Base-by-base conservation (phyloP, 2,888 invertebrate species). In the Cynaeus angustus region DNA sequence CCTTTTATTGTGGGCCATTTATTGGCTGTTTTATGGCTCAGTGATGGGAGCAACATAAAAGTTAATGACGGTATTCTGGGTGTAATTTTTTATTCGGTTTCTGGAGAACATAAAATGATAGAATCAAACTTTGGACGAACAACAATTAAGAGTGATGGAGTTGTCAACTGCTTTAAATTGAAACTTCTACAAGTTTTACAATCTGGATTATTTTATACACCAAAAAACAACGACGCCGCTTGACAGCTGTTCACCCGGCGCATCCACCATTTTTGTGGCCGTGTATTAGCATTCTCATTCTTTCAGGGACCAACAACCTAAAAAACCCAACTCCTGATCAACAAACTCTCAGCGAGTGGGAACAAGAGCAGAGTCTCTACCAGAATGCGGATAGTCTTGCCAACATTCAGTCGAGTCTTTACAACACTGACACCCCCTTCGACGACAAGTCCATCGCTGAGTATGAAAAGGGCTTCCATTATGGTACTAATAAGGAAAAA, bases 381-480 rank as follows among this genome's bases (percentile, higher is more conserved):
- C 68, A 71, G 65, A 69, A 45, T 14, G 72, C 72, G 16, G 77
- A 77, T 38, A 73, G 69, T 41, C 71, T 79, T 33, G 72, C 78
- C 14, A 77, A 76, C 58, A 59, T 82, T 52, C 80, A 81, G 38
- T 78, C 82, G 3, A 75, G 80, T 9, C 73, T 83, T 28, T 83
- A 80, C 78, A 79, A 80, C 50, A 75, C 77, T 8, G 81, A 81
- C 45, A 76, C 78, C 38, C 77, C 79, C 12, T 77, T 80, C 66
- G 82, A 82, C 46, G 85, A 84, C 66, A 85, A 84, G 73, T 78
- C 82, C 8, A 70, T 85, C 16, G 75, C 80, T 4, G 84, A 85
- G 38, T 85, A 84, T 72, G 85, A 84, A 67, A 85, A 85, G 71
- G 84, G 82, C 13, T 84, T 81, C 69, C 81, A 82, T 45, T 85